phyloP scores from a whole-genome alignment of 2,797 vertebrate species.

The Sternarchorhynchus goeldii region DNA sequence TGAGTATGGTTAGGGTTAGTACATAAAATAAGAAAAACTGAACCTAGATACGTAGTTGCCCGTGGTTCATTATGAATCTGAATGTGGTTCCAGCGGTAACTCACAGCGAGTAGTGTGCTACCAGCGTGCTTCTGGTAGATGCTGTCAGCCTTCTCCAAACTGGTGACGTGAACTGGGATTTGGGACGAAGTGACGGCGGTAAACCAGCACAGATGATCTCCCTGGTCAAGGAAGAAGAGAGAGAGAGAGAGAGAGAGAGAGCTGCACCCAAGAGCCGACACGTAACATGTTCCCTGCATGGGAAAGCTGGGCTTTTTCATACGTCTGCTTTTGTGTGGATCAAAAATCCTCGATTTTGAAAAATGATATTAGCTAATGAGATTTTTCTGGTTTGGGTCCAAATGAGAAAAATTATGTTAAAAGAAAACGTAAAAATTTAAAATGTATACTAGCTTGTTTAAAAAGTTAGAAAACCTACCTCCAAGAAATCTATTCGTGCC shows the following conservation, averaged over 20 bases:
- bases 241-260: neutral
- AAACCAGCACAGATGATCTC: slow-evolving; percentile 83
- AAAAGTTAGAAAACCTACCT: slow-evolving; percentile 72
- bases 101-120: slow-evolving; percentile 81
- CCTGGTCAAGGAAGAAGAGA: slow-evolving; percentile 68
- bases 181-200: slow-evolving; percentile 82
- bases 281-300: too few relatives aligned
- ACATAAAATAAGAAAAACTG: too few relatives aligned
- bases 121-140: slow-evolving; percentile 84
- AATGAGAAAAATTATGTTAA: too few relatives aligned
- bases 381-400: too few relatives aligned
- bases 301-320: too few relatives aligned
- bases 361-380: too few relatives aligned
- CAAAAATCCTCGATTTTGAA: too few relatives aligned
- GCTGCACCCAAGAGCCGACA: too few relatives aligned
- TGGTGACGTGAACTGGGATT: slow-evolving; percentile 84
- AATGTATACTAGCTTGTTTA: neutral
- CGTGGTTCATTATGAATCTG: neutral
- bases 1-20: too few relatives aligned
- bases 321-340: too few relatives aligned
- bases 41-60: too few relatives aligned
- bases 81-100: slow-evolving; percentile 27
- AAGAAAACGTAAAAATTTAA: too few relatives aligned
- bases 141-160: slow-evolving; percentile 78
- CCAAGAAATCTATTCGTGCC: slow-evolving; percentile 86